Percentiles rank a stretch among this genome's conserved stretches.
Evolutionary conservation across 2,113 vertebrate genomes (phyloP).

Genomic region (Lathamus discolor): DNA sequence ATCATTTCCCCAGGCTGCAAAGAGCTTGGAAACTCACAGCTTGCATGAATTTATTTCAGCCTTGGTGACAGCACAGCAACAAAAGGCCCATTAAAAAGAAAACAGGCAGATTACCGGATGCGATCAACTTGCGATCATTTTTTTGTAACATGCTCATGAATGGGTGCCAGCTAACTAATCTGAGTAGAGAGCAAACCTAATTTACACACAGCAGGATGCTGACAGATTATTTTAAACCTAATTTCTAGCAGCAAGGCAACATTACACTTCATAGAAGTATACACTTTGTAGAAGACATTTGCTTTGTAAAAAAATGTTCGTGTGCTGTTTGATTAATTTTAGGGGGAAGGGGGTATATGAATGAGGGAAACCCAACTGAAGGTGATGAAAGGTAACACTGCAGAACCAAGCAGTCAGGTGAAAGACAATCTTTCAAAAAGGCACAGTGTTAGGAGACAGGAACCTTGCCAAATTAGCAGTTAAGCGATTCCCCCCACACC

Average conservation of each 20-base stretch:
- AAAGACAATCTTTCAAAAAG: neutral
- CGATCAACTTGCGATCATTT: neutral
- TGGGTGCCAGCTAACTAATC: conserved; percentile 10
- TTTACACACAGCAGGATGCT: conserved; percentile 25
- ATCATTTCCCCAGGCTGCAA: neutral
- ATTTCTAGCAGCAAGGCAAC: neutral
- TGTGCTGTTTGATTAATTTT: neutral
- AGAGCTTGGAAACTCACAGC: neutral
- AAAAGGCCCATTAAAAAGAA: conserved; percentile 1
- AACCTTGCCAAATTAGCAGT: neutral
- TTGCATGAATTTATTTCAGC: neutral
- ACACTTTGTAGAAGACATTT: neutral
- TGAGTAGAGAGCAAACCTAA: neutral
- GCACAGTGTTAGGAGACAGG: too few relatives aligned
- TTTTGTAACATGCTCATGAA: neutral
- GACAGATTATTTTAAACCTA: conserved; percentile 41
- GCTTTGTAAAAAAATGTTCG: neutral
- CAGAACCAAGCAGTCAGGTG: neutral
- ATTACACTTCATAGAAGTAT: neutral
- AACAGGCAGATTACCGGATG: conserved; percentile 12
- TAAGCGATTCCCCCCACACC: rapidly evolving
- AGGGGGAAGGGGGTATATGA: rapidly evolving
- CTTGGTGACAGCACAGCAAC: neutral
- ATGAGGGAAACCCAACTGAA: neutral
- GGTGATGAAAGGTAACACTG: neutral